These are phyloP conservation scores for Mythimna impura DNA, from an alignment of 2,888 invertebrate genomes.

Conservation along the genomic window DNA sequence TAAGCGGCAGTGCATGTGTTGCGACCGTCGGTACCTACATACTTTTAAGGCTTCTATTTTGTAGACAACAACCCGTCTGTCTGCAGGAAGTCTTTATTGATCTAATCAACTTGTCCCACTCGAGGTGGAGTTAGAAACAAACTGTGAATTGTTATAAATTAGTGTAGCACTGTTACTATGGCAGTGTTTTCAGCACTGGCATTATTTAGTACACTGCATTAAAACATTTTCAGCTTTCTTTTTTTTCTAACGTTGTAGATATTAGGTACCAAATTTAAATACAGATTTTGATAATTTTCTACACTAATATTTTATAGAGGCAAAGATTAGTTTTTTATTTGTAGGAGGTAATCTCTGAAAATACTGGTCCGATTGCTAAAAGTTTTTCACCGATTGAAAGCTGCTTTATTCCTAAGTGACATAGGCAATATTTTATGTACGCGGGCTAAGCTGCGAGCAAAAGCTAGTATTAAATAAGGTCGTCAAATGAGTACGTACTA, in stretches of 20 bases:
- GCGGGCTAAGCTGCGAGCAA: no score
- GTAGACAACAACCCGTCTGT: conserved; percentile 60
- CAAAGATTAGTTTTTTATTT: no score
- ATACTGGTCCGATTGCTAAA: no score
- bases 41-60: conserved; percentile 77
- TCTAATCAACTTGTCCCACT: conserved; percentile 63
- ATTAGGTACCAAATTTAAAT: background rate
- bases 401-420: no score
- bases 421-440: no score
- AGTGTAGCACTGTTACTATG: conserved; percentile 24
- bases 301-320: no score
- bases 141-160: conserved; percentile 37
- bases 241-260: background rate
- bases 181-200: conserved; percentile 16
- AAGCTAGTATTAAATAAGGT: conserved; percentile 22
- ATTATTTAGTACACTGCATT: background rate
- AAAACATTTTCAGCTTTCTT: background rate
- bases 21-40: conserved; percentile 47
- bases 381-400: no score
- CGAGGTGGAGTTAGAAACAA: conserved; percentile 39
- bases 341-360: no score
- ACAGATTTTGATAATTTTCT: conserved; percentile 39
- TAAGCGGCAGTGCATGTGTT: conserved; percentile 64
- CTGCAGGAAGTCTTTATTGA: conserved; percentile 71
- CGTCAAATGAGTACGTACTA: conserved; percentile 35